These are phyloP conservation scores for Uromys caudimaculatus DNA, from an alignment of 2,797 vertebrate genomes.

Conservation along the genomic window DNA sequence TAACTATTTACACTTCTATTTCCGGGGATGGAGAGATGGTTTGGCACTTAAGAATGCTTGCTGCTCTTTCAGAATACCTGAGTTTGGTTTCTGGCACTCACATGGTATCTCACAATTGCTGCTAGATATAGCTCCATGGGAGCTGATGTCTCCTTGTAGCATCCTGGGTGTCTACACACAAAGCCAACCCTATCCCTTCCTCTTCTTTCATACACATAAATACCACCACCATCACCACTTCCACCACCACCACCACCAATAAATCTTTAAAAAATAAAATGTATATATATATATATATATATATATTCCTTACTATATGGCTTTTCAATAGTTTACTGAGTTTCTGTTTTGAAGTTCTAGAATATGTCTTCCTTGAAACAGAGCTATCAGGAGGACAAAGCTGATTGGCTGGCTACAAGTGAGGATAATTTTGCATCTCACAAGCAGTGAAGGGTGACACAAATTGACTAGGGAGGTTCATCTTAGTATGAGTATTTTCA, in stretches of 20 bases:
- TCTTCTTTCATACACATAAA: neutral
- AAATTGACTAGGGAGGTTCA: constrained; percentile 18
- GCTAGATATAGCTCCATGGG: neutral
- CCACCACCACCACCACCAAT: neutral
- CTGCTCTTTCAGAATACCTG: neutral
- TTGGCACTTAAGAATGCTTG: neutral
- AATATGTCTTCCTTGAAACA: constrained; percentile 44
- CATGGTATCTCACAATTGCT: neutral
- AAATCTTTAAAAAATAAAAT: neutral
- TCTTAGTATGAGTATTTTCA: constrained; percentile 46
- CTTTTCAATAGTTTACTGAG: constrained; percentile 28
- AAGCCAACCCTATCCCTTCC: neutral
- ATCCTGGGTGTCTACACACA: neutral
- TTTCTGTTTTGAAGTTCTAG: constrained; percentile 35
- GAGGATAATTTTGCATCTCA: constrained; percentile 2
- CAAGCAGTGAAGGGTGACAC: neutral
- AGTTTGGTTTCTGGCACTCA: neutral
- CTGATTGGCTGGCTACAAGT: constrained; percentile 1
- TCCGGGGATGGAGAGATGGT: no score
- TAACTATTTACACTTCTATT: constrained; percentile 42
- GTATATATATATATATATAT: no score
- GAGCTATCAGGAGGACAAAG: constrained; percentile 13
- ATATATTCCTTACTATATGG: neutral
- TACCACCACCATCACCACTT: no score
- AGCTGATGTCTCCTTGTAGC: neutral